Evolutionary conservation across 2,888 invertebrate genomes (phyloP).

Genomic region (Sarcophaga carnaria): DNA sequence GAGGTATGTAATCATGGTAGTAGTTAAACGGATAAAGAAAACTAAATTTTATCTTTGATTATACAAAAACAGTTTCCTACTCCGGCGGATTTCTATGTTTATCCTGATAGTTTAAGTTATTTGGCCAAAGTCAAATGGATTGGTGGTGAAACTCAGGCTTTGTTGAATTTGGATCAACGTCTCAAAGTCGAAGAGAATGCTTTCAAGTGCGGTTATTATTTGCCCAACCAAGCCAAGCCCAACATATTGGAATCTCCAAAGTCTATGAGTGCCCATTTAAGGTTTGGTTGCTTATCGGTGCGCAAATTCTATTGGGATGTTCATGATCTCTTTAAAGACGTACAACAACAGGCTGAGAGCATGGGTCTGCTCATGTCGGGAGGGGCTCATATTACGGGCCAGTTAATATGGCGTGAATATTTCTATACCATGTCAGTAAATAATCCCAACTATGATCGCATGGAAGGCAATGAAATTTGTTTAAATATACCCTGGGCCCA

Average conservation of each 20-base stretch:
- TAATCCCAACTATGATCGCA: slow-evolving; percentile 87
- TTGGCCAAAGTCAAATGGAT: slow-evolving; percentile 83
- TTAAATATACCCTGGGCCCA: slow-evolving; percentile 87
- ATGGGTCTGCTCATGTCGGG: slow-evolving; percentile 74
- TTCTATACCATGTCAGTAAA: slow-evolving; percentile 91
- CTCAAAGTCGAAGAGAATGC: slow-evolving; percentile 84
- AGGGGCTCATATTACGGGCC: slow-evolving; percentile 83
- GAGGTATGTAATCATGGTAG: slow-evolving; percentile 78
- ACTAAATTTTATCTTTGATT: not conserved
- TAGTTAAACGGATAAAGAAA: not conserved
- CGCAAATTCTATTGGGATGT: slow-evolving; percentile 88
- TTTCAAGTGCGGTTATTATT: slow-evolving; percentile 83
- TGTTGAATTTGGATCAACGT: slow-evolving; percentile 84
- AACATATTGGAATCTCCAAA: slow-evolving; percentile 87
- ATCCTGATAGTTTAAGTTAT: slow-evolving; percentile 80
- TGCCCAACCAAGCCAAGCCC: slow-evolving; percentile 87
- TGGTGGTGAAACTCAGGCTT: slow-evolving; percentile 86
- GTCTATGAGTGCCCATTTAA: slow-evolving; percentile 87
- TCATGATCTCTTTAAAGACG: slow-evolving; percentile 85
- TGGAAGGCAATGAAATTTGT: slow-evolving; percentile 88
- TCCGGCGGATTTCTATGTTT: slow-evolving; percentile 84
- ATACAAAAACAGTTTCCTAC: slow-evolving; percentile 81
- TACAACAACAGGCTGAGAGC: slow-evolving; percentile 81
- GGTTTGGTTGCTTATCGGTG: slow-evolving; percentile 88
- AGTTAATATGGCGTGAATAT: slow-evolving; percentile 89